phyloP scores from a whole-genome alignment of 2,797 vertebrate species.

The Staurois parvus region DNA sequence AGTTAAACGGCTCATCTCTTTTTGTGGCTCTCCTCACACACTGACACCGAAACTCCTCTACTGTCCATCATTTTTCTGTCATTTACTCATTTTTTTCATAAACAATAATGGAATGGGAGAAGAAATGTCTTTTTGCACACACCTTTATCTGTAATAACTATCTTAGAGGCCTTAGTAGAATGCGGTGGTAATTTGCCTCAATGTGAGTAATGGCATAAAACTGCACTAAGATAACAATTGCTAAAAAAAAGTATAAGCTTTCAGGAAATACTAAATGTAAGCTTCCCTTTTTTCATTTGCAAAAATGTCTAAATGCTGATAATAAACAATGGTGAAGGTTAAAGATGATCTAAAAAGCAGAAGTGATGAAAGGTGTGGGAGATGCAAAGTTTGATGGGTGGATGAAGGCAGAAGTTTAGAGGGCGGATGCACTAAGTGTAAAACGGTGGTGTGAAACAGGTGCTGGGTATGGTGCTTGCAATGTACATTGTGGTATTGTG shows the following conservation, averaged over 20 bases:
- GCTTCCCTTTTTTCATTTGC: neutral
- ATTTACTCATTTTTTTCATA: too few species aligned
- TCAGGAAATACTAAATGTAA: neutral
- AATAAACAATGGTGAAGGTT: neutral
- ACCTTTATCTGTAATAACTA: neutral
- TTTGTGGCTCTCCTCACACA: too few species aligned
- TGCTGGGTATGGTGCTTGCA: neutral
- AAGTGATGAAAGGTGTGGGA: neutral
- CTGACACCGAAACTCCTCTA: too few species aligned
- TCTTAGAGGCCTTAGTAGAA: neutral
- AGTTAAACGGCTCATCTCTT: too few species aligned
- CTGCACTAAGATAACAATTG: neutral
- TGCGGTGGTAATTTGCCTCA: neutral
- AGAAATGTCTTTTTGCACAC: too few species aligned
- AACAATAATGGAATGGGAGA: too few species aligned
- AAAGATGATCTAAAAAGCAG: neutral
- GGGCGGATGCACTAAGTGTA: neutral
- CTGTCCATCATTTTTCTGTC: too few species aligned
- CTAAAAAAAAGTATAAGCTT: neutral
- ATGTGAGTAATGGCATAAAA: neutral
- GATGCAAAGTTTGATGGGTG: neutral
- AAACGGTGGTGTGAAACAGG: slow-evolving; percentile 9
- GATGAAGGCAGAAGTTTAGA: neutral
- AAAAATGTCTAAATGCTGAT: neutral
- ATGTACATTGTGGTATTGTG: slow-evolving; percentile 14